Evolutionary conservation across 2,113 vertebrate genomes (phyloP), one percentile per base, ranked within the genome.

Genomic region (Hippolais icterina): DNA sequence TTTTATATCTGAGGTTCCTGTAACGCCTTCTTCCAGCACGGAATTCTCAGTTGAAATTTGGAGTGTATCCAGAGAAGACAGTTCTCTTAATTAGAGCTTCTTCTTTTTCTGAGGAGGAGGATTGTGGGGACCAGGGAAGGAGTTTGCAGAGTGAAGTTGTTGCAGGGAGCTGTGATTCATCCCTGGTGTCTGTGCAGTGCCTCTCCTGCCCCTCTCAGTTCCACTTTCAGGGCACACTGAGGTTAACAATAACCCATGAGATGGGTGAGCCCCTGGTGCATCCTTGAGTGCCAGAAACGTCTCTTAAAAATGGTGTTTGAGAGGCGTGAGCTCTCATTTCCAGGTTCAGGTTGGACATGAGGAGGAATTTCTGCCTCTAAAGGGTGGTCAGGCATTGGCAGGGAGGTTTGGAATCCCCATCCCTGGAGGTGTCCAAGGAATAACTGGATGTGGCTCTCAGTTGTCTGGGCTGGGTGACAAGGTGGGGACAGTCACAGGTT

Each of bases 371-470:
- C 29, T 75, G 53, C 61, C 5, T 29, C 2, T 2, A 7, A 53
- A 11, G 21, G 11, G 17, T 21, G 44, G 1, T 24, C 33, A 56
- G 17, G 11, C 9, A 0, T 11, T 19, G 31, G 31, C 3, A 66
- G 37, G 60, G 33, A 29, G 22, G 33, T 53, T 3, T n/a, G 69
- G 53, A 60, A 46, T 66, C 1, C 15, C 68, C 69, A 60, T 37
- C 39, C 46, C 46, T 75, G 46, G 16, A 82, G 37, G 12, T 59
- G 31, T 15, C 18, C 76, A 22, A 6, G 42, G 44, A 42, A 37
- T 17, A 1, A 3, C 41, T n/a, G 47, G 20, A 35, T 20, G 49
- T 64, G 68, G 12, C 52, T 27, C 76, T 65, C 60, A 28, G 68
- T 20, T 37, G 50, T 28, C 46, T 60, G 63, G 27, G 2, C 63